A percentile compares a stretch with the other conserved stretches of the same genome.
phyloP scores from a whole-genome alignment of 2,888 invertebrate genomes.

The Yponomeuta cagnagella region DNA sequence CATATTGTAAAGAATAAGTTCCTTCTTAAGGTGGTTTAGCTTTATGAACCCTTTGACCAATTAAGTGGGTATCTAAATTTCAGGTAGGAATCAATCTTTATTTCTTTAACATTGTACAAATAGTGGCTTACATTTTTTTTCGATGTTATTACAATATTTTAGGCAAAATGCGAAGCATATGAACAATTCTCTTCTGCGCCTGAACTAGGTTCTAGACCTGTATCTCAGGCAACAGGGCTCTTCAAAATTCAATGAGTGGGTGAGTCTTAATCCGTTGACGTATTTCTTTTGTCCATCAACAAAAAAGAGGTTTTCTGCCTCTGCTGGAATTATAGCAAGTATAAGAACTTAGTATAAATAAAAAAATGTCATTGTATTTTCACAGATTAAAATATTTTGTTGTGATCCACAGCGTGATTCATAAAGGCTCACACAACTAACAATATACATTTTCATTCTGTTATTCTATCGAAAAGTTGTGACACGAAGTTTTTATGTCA shows the following conservation, averaged over 20 bases:
- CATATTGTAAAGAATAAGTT: not conserved
- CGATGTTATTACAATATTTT: too few relatives aligned
- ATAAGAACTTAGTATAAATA: constrained; percentile 59
- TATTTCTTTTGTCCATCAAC: constrained; percentile 49
- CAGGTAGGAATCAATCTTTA: constrained; percentile 27
- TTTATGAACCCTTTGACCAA: constrained; percentile 45
- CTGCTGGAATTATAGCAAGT: constrained; percentile 50
- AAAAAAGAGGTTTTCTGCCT: constrained; percentile 31
- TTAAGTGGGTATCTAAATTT: constrained; percentile 58
- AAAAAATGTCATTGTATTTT: constrained; percentile 40
- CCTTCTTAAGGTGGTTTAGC: constrained; percentile 21
- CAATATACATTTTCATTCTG: not conserved
- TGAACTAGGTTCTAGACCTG: too few relatives aligned
- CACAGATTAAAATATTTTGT: constrained; percentile 38
- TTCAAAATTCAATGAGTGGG: too few relatives aligned
- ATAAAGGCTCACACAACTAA: not conserved
- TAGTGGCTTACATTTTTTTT: too few relatives aligned
- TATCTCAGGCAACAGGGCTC: too few relatives aligned
- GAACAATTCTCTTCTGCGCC: too few relatives aligned
- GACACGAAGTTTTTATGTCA: not conserved
- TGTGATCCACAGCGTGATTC: constrained; percentile 22
- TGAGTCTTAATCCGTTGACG: constrained; percentile 64
- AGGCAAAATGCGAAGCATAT: too few relatives aligned
- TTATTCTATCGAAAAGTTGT: not conserved
- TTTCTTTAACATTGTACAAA: too few relatives aligned